Conservation (phyloP, 2,888 invertebrate species). For the Anorthoa munda region DNA sequence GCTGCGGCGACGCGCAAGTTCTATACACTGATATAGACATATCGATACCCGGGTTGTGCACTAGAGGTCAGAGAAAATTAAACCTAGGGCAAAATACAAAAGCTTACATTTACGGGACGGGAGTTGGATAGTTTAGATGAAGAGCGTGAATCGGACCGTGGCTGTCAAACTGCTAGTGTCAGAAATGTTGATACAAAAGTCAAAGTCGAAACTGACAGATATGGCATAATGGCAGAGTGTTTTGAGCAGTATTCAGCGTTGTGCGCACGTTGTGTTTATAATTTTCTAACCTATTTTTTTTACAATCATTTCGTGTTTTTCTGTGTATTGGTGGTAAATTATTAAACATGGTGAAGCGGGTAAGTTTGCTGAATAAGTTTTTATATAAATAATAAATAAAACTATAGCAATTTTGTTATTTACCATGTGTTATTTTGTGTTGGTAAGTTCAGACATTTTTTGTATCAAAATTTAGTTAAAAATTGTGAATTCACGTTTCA, state of each 20-base stretch:
- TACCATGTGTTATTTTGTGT: background rate
- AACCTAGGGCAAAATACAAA: too few species aligned
- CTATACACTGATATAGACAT: too few species aligned
- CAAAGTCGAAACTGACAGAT: constrained; percentile 11
- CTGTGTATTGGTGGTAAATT: constrained; percentile 28
- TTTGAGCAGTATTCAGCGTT: too few species aligned
- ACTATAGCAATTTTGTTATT: background rate
- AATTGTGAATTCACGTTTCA: constrained; percentile 64
- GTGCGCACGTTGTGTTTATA: constrained; percentile 80
- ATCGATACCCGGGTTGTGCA: too few species aligned
- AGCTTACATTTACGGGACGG: background rate
- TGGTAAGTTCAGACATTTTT: constrained; percentile 3
- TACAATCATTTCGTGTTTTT: constrained; percentile 26
- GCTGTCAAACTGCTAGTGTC: background rate
- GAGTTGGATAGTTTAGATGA: background rate
- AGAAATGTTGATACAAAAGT: background rate
- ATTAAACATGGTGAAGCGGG: constrained; percentile 80
- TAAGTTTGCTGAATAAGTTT: constrained; percentile 67
- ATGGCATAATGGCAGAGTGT: too few species aligned
- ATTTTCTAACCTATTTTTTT: constrained; percentile 75
- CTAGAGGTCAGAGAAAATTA: background rate
- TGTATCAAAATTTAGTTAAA: background rate
- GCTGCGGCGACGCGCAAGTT: too few species aligned
- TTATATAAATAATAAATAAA: background rate
- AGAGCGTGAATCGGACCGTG: background rate